These are phyloP conservation scores for Oryzias dopingdopingensis DNA, from an alignment of 2,797 vertebrate species.

Conservation along the genomic window DNA sequence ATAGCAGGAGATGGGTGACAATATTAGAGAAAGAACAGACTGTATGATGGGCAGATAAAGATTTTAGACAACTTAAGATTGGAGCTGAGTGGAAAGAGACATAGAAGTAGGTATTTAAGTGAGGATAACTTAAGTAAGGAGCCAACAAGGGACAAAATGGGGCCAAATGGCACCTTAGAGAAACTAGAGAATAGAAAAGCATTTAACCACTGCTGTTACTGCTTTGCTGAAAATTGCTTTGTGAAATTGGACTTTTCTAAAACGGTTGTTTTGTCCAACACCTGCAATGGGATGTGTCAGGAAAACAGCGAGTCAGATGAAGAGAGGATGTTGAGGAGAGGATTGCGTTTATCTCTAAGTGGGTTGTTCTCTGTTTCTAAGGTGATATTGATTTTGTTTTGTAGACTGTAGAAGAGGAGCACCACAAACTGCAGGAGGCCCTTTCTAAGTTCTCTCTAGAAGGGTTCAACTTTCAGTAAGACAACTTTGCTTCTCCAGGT, in stretches of 20 bases:
- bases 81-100: slow-evolving; percentile 36
- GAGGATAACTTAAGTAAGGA: slow-evolving; percentile 64
- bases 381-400: slow-evolving; percentile 64
- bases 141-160: slow-evolving; percentile 53
- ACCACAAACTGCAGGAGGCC: slow-evolving; percentile 74
- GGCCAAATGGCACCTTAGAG: slow-evolving; percentile 63
- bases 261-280: slow-evolving; percentile 69
- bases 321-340: slow-evolving; percentile 63
- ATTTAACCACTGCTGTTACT: slow-evolving; percentile 70
- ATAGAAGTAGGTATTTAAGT: slow-evolving; percentile 42
- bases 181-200: slow-evolving; percentile 64
- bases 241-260: slow-evolving; percentile 72
- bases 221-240: slow-evolving; percentile 65
- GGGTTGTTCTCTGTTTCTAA: slow-evolving; percentile 40
- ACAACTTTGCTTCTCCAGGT: slow-evolving; percentile 57
- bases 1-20: slow-evolving; percentile 17
- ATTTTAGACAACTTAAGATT: slow-evolving; percentile 47
- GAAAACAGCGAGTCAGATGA: slow-evolving; percentile 53
- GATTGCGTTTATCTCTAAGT: slow-evolving; percentile 29
- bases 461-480: slow-evolving; percentile 70
- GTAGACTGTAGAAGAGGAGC: slow-evolving; percentile 75
- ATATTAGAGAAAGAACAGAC: slow-evolving; percentile 11
- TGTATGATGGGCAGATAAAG: slow-evolving; percentile 42
- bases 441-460: slow-evolving; percentile 76
- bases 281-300: slow-evolving; percentile 68